Percentiles rank a stretch among this genome's conserved stretches.
Conservation (phyloP, 92 coral and sea anemone genomes). For the Bergia puertoricense region DNA sequence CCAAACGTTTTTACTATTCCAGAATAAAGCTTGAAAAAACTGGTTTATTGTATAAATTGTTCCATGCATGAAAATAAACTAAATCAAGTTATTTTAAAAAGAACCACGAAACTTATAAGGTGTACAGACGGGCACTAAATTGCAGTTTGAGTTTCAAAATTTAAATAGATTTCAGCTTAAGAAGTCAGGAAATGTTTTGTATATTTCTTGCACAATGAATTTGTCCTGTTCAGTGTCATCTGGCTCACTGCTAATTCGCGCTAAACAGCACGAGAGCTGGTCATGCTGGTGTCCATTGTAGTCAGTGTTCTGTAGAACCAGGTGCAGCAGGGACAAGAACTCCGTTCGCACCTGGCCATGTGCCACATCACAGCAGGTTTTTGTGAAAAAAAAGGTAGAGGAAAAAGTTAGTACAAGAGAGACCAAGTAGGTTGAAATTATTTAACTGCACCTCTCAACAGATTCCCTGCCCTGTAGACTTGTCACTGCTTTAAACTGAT, state of each 20-base stretch:
- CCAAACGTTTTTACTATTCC: too few relatives aligned
- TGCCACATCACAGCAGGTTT: neutral
- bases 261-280: conserved; percentile 68
- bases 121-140: neutral
- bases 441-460: too few relatives aligned
- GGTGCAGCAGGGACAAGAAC: conserved; percentile 71
- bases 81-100: too few relatives aligned
- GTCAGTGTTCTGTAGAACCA: conserved; percentile 69
- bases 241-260: conserved; percentile 72
- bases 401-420: neutral
- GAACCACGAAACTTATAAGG: neutral
- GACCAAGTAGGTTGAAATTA: neutral
- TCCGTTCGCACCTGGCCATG: conserved; percentile 75
- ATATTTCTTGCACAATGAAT: conserved; percentile 73
- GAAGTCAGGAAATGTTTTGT: conserved; percentile 55
- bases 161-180: conserved; percentile 19
- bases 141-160: too few relatives aligned
- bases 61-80: neutral
- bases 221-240: conserved; percentile 74
- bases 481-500: too few relatives aligned
- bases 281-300: conserved; percentile 77
- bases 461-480: too few relatives aligned
- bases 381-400: too few relatives aligned
- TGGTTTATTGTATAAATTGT: neutral
- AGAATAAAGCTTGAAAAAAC: neutral